Conservation (phyloP, 2,113 vertebrate genomes). For the Orthonyx spaldingii region DNA sequence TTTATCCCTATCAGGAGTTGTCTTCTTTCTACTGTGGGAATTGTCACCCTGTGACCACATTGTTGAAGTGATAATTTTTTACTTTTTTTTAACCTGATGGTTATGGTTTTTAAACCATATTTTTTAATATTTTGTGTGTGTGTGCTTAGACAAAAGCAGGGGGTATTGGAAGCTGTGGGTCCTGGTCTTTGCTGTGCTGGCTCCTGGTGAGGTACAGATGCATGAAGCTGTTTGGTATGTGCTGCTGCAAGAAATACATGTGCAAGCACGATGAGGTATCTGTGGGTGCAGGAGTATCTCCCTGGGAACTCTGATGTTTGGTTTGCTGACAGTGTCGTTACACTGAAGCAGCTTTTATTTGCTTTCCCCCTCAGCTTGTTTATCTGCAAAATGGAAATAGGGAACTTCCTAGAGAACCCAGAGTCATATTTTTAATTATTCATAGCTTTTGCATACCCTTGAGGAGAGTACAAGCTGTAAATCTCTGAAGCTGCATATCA, state of each 20-base stretch:
- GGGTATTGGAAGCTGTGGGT: background rate
- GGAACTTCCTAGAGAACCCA: background rate
- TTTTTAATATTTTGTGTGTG: background rate
- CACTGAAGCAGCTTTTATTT: background rate
- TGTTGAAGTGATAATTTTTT: accelerated
- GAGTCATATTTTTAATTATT: background rate
- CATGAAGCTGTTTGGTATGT: background rate
- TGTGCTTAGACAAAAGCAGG: background rate
- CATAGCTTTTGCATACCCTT: background rate
- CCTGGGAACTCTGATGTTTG: background rate
- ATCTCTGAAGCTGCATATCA: background rate
- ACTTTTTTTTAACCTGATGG: background rate
- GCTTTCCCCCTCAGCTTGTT: background rate
- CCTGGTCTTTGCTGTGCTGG: background rate
- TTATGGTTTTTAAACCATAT: background rate
- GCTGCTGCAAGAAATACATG: background rate
- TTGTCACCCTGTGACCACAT: background rate
- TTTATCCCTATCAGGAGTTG: background rate
- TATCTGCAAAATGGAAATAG: background rate
- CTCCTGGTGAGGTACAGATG: background rate
- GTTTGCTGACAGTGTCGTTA: background rate
- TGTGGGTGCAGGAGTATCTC: background rate
- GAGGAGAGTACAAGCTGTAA: background rate
- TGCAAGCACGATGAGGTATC: background rate
- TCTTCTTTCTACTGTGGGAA: background rate